A percentile compares a stretch with the other conserved stretches of the same genome.
phyloP scores from a whole-genome alignment of 2,797 vertebrate genomes.

The Geotrypetes seraphini region DNA sequence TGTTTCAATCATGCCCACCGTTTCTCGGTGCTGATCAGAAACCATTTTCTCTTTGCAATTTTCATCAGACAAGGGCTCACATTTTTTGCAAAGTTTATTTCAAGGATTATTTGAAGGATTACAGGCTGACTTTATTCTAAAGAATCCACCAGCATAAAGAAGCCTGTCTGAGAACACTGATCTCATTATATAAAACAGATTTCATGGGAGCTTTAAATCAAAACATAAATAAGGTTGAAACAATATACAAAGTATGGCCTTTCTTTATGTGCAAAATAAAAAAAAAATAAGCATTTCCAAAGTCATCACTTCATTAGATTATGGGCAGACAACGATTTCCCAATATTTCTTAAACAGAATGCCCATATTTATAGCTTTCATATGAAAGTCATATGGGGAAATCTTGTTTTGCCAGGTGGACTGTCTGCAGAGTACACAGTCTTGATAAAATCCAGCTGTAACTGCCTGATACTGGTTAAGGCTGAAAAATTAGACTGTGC shows the following conservation, averaged over 20 bases:
- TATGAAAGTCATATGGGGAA: conserved; percentile 53
- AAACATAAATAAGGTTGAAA: conserved; percentile 24
- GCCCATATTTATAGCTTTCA: conserved; percentile 52
- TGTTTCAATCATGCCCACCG: background rate
- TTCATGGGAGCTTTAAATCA: conserved; percentile 26
- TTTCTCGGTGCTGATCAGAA: conserved; percentile 20
- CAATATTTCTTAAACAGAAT: conserved; percentile 29
- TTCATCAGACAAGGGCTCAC: conserved; percentile 10
- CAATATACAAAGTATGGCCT: conserved; percentile 8
- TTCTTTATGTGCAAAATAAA: conserved; percentile 24
- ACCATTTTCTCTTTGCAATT: conserved; percentile 14
- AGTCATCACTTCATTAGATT: conserved; percentile 45
- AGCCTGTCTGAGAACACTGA: conserved; percentile 13
- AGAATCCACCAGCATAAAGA: conserved; percentile 14
- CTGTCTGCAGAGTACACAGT: conserved; percentile 39
- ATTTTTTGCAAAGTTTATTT: conserved; percentile 29
- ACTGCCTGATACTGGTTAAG: conserved; percentile 67
- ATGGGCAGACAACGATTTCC: conserved; percentile 27
- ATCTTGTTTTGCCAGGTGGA: conserved; percentile 94
- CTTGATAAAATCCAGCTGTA: conserved; percentile 87
- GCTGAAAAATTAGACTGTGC: conserved; percentile 79
- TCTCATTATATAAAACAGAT: conserved; percentile 17
- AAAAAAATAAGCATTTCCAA: conserved; percentile 36
- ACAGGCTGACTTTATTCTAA: conserved; percentile 6
- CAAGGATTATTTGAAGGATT: conserved; percentile 5